phyloP scores from a whole-genome alignment of 2,797 vertebrate species.

The Gallirallus australis region DNA sequence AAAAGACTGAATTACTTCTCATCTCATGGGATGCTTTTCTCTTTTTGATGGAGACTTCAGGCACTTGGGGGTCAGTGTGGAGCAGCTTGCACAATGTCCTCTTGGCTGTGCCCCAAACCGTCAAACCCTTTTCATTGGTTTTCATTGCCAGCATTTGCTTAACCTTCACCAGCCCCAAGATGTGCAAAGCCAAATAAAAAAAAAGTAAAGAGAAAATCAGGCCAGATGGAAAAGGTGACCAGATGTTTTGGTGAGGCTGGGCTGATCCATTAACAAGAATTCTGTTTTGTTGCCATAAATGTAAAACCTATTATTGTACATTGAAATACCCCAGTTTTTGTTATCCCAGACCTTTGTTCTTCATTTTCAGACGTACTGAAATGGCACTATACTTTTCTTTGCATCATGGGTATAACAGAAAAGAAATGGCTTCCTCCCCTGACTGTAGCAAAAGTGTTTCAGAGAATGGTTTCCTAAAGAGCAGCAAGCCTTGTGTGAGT shows the following conservation, averaged over 20 bases:
- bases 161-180: conserved; percentile 28
- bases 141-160: conserved; percentile 56
- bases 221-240: conserved; percentile 47
- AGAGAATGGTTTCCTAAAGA: background rate
- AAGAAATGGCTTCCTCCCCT: background rate
- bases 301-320: background rate
- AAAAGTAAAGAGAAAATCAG: background rate
- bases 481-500: background rate
- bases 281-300: background rate
- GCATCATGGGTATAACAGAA: background rate
- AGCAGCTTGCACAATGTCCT: conserved; percentile 50
- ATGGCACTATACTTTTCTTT: background rate
- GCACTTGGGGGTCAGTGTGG: conserved; percentile 60
- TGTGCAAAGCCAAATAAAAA: conserved; percentile 5
- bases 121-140: conserved; percentile 20
- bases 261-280: background rate
- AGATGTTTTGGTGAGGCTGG: conserved; percentile 63
- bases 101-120: conserved; percentile 57
- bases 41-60: conserved; percentile 55
- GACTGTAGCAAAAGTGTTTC: background rate
- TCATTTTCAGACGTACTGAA: background rate
- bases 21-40: conserved; percentile 42
- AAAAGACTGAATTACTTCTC: conserved; percentile 49
- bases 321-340: conserved; percentile 27
- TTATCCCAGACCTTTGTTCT: background rate